Evolutionary conservation across 2,113 vertebrate genomes (phyloP), one percentile per base, ranked within the genome.

Genomic region (Aphyosemion australe): DNA sequence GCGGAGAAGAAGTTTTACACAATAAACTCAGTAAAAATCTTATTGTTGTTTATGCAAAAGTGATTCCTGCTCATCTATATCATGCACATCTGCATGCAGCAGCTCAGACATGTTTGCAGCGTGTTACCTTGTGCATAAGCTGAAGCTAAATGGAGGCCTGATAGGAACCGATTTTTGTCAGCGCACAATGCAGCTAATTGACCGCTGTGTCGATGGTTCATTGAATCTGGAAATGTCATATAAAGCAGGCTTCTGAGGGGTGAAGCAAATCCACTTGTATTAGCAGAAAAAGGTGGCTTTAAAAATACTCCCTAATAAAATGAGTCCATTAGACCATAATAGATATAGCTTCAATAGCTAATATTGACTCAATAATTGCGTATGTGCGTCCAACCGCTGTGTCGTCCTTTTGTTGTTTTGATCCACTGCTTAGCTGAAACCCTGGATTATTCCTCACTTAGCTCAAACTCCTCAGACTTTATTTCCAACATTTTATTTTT

Each of bases 61-160:
- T 4, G 47, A 69, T 13, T 32, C 46, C 16, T 0, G 57, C 50
- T 70, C 32, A 0, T 64, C 51, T 59, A 49, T 16, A 20, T 16
- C 42, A 65, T 16, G 5, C 26, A 21, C 56, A 9, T 37, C 5
- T 37, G 34, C 7, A 52, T 21, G 14, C 45, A 61, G 50, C 37
- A 39, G 67, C 55, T 31, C 34, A 37, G 34, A 37, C 43, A 45
- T 62, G 2, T 21, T 57, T 12, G 37, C 19, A 39, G 47, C 20
- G 15, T 51, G 60, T 8, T 68, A 26, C 61, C 65, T 68, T 47
- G 55, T 65, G 55, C 60, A 31, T 63, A 74, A 67, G 18, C 48
- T 47, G 62, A 21, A 19, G 47, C 56, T 32, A 69, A 61, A 73
- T 53, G 16, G 50, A 31, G 11, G 26, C 60, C 2, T 70, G 39